Percentiles rank a stretch among this genome's conserved stretches.
phyloP scores from a whole-genome alignment of 2,113 vertebrate genomes.

The Calyptomena viridis region DNA sequence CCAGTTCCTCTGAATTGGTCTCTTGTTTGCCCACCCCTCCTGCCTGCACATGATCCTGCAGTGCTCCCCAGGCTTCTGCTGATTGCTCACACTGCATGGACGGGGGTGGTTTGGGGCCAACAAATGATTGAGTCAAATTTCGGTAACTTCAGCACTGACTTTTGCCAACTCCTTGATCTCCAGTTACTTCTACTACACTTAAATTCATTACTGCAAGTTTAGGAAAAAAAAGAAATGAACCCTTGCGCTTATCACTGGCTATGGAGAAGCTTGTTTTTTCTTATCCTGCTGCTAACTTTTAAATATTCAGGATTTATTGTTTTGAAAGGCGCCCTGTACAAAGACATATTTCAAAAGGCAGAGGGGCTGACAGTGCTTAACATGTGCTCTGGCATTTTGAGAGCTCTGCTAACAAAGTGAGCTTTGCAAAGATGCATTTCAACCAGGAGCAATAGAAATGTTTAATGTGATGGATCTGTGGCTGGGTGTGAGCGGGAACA shows the following conservation, averaged over 20 bases:
- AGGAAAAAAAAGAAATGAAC: neutral
- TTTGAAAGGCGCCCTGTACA: neutral
- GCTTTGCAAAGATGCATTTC: constrained; percentile 1
- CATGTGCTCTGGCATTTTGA: neutral
- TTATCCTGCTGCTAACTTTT: neutral
- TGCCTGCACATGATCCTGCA: neutral
- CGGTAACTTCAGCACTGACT: neutral
- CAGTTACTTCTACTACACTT: neutral
- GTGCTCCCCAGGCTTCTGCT: neutral
- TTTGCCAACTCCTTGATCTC: neutral
- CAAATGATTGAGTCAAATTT: constrained; percentile 5
- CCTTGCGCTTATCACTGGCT: neutral
- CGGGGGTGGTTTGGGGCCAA: neutral
- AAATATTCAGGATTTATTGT: constrained; percentile 33
- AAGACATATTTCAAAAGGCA: neutral
- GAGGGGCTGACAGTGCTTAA: neutral
- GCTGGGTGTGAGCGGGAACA: neutral
- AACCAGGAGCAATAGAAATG: neutral
- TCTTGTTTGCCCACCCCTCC: constrained; percentile 57
- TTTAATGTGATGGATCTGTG: neutral
- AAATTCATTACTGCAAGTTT: neutral
- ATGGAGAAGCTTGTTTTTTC: neutral
- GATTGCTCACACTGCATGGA: neutral
- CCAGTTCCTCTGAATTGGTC: constrained; percentile 74
- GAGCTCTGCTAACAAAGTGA: neutral